Evolutionary conservation across 2,113 vertebrate genomes (phyloP).

Genomic region (Daboia siamensis): DNA sequence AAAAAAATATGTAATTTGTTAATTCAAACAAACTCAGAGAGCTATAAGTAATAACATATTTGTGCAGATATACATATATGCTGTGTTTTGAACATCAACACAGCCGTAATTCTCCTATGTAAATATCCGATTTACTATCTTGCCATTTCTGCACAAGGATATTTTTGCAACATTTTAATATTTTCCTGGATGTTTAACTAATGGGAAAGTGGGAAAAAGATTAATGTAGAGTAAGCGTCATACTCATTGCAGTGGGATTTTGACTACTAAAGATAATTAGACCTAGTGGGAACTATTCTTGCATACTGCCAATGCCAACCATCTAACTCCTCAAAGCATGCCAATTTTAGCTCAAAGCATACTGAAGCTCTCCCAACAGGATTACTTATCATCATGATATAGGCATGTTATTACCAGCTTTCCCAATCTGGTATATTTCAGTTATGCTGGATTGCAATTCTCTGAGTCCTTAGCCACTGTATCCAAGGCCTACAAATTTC

Average conservation of each 20-base stretch:
- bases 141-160: conserved; percentile 23
- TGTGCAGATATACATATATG: conserved; percentile 21
- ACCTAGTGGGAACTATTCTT: conserved; percentile 62
- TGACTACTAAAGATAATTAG: conserved; percentile 62
- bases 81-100: conserved; percentile 9
- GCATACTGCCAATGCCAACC: conserved; percentile 47
- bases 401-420: conserved; percentile 12
- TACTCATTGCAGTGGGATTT: conserved; percentile 39
- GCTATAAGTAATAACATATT: conserved; percentile 3
- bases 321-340: conserved; percentile 58
- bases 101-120: neutral
- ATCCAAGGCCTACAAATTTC: neutral
- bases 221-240: conserved; percentile 5
- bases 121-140: neutral
- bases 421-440: neutral
- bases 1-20: neutral
- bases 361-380: conserved; percentile 53
- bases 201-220: conserved; percentile 24
- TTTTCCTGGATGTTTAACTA: conserved; percentile 8
- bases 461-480: neutral
- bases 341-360: conserved; percentile 56
- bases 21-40: neutral
- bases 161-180: neutral
- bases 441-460: neutral
- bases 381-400: conserved; percentile 39